Evolutionary conservation across 1,140 invertebrate genomes (phyloP).

Genomic region (Coboldia fuscipes): DNA sequence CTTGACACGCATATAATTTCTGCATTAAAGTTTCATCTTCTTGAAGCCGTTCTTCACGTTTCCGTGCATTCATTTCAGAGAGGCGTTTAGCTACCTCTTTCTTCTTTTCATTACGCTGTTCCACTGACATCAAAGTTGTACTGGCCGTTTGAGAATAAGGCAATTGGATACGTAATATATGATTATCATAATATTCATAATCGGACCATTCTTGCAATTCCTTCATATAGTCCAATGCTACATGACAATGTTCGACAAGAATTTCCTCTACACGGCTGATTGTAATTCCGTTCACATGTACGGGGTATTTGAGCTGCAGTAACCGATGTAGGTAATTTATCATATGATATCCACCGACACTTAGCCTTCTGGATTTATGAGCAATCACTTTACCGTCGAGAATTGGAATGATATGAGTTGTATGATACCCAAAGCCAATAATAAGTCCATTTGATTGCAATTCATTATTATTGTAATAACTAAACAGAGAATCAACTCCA

Average conservation of each 20-base stretch:
- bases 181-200: conserved; percentile 57
- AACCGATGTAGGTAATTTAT: conserved; percentile 68
- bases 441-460: conserved; percentile 44
- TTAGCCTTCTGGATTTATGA: conserved; percentile 53
- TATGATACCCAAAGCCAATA: conserved; percentile 68
- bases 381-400: conserved; percentile 45
- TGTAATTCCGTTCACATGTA: conserved; percentile 69
- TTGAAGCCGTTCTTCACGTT: conserved; percentile 60
- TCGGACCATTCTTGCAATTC: conserved; percentile 64
- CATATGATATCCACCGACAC: conserved; percentile 72
- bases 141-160: conserved; percentile 40
- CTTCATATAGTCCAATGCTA: conserved; percentile 57
- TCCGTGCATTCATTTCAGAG: conserved; percentile 67
- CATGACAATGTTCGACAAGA: conserved; percentile 53
- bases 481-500: conserved; percentile 72
- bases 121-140: conserved; percentile 33
- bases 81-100: conserved; percentile 60
- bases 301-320: conserved; percentile 86
- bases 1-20: conserved; percentile 41
- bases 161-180: conserved; percentile 68
- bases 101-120: conserved; percentile 70
- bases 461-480: conserved; percentile 45
- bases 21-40: conserved; percentile 75
- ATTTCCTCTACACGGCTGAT: conserved; percentile 71
- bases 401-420: conserved; percentile 72